Conservation (phyloP, 2,888 invertebrate genomes). For the Lasiommata megera region DNA sequence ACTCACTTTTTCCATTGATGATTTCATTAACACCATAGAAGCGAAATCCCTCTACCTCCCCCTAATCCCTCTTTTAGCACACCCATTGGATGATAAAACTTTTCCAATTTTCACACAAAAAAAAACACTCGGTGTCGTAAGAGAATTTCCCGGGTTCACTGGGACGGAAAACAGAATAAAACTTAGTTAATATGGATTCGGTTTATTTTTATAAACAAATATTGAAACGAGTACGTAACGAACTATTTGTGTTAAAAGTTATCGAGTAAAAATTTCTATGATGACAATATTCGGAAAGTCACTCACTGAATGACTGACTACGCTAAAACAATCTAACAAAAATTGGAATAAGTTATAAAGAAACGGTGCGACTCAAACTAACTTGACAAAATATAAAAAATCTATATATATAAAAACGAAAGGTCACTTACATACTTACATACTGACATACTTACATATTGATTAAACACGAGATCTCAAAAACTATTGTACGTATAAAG, state of each 20-base stretch:
- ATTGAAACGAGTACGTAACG: background rate
- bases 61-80: conserved; percentile 12
- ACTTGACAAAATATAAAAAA: no score
- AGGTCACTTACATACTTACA: no score
- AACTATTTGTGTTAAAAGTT: background rate
- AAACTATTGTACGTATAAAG: no score
- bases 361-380: no score
- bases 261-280: background rate
- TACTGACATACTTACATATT: no score
- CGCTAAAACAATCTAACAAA: no score
- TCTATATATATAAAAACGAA: no score
- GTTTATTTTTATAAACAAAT: conserved; percentile 2
- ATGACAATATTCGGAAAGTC: no score
- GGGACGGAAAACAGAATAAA: conserved; percentile 19
- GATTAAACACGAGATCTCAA: no score
- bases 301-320: no score
- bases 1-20: background rate
- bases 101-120: conserved; percentile 47
- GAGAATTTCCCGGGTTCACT: conserved; percentile 20
- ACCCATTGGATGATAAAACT: conserved; percentile 44
- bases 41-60: conserved; percentile 33
- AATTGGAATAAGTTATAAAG: no score
- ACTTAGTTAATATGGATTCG: background rate
- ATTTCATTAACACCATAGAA: conserved; percentile 38
- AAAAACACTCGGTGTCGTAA: conserved; percentile 22